Evolutionary conservation across 2,888 invertebrate species (phyloP), one percentile per base, ranked within the genome.

Genomic region (Apodemia hepburni): DNA sequence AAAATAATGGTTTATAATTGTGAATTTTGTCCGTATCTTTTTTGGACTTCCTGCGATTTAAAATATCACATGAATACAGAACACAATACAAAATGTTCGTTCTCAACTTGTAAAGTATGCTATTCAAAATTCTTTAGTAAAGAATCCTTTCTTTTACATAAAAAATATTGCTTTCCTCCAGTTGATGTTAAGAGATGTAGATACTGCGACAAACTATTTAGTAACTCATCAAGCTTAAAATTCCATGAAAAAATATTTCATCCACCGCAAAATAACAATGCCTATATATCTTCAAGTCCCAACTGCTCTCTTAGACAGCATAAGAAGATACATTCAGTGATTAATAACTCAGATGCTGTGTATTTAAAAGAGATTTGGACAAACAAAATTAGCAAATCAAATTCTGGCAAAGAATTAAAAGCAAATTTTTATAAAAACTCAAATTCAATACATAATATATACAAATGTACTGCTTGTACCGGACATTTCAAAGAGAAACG

Each of bases 401-500:
- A 15, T 15, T 27, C 27, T 27, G 2, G 7, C 27, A 57, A 8
- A 57, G 27, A 7, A 15, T 29, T 27, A 27, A 27, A 15, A 15
- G 7, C 27, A 22, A 27, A 54, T 12, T 2, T 54, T 27, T 12
- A 1, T 1, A 57, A 57, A 29, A 57, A n/a, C 27, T 29, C 27
- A 7, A 87, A 87, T 60, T 83, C 83, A 18, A 86, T 84, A 0
- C 89, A 89, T 0, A 85, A 82, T 79, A 83, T 84, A 61, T 77
- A 87, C 61, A 88, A 85, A 59, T 89, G 88, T 60, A 74, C 85
- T 0, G 87, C 87, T 66, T 89, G 88, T 11, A 87, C 84, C 22
- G 85, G 84, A 0, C 65, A 87, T 0, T 88, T 88, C 51, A 89
- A 88, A 75, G 88, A 88, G 61, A 87, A 87, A 65, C 70, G 88